These are phyloP conservation scores for Vesta saturnalis DNA, from an alignment of 2,888 invertebrate species.

Conservation along the genomic window DNA sequence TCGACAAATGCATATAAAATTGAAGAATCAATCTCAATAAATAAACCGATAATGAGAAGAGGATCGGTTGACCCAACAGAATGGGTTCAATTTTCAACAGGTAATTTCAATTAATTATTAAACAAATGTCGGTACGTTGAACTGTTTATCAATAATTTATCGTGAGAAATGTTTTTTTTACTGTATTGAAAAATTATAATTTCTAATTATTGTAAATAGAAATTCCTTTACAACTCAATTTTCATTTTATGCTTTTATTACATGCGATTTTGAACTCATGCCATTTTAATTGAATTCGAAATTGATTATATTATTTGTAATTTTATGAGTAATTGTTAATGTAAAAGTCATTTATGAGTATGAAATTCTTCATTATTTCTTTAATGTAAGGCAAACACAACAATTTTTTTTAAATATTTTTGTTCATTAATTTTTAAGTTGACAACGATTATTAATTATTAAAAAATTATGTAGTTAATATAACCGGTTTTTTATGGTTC, in stretches of 20 bases:
- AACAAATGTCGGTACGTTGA: not conserved
- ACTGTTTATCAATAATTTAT: not conserved
- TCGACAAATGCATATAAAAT: slow-evolving; percentile 37
- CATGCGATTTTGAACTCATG: too few relatives aligned
- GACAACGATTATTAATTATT: slow-evolving; percentile 25
- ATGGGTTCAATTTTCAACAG: slow-evolving; percentile 51
- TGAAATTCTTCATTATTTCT: too few relatives aligned
- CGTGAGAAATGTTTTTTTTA: not conserved
- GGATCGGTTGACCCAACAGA: slow-evolving; percentile 39
- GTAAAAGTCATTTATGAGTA: too few relatives aligned
- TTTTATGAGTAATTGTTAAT: not conserved
- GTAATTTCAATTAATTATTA: slow-evolving; percentile 38
- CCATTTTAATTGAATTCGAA: slow-evolving; percentile 1
- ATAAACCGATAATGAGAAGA: slow-evolving; percentile 47
- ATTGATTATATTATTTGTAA: not conserved
- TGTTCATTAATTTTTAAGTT: slow-evolving; percentile 18
- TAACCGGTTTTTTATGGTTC: slow-evolving; percentile 17
- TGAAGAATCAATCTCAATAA: slow-evolving; percentile 48
- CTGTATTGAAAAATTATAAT: not conserved
- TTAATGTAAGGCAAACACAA: not conserved
- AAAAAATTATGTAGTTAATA: slow-evolving; percentile 17
- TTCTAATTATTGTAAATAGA: not conserved
- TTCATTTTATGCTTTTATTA: slow-evolving; percentile 1
- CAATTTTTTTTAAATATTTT: not conserved
- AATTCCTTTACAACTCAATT: not conserved